These are phyloP conservation scores for Trichechus manatus DNA, from an alignment of 2,113 vertebrate species.

Conservation along the genomic window DNA sequence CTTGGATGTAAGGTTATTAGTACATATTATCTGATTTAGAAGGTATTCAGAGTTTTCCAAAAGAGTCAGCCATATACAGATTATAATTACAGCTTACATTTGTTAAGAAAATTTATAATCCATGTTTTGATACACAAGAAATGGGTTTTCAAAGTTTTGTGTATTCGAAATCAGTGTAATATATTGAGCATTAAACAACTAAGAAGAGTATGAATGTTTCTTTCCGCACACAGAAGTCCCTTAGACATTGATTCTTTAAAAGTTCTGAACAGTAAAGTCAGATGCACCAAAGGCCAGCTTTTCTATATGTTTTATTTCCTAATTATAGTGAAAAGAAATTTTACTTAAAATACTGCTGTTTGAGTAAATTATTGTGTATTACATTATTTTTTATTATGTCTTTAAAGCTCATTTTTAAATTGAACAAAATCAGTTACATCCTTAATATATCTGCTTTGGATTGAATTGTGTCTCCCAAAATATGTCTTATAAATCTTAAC, in stretches of 20 bases:
- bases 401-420: background rate
- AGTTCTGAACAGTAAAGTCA: constrained; percentile 5
- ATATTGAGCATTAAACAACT: background rate
- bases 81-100: background rate
- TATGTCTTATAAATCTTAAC: background rate
- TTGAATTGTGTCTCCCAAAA: background rate
- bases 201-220: background rate
- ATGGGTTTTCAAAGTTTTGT: background rate
- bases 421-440: background rate
- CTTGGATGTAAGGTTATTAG: too few relatives aligned
- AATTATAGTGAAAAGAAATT: constrained; percentile 40
- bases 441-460: background rate
- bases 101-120: background rate
- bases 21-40: too few relatives aligned
- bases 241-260: background rate
- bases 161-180: constrained; percentile 21
- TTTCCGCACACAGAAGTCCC: background rate
- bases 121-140: background rate
- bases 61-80: too few relatives aligned
- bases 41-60: too few relatives aligned
- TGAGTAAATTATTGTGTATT: background rate
- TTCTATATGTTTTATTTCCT: background rate
- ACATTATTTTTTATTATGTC: background rate
- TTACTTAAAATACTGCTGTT: background rate
- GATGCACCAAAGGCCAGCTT: background rate